These are phyloP conservation scores for Neuroterus valhalla DNA, from an alignment of 1,140 invertebrate species.

Conservation along the genomic window DNA sequence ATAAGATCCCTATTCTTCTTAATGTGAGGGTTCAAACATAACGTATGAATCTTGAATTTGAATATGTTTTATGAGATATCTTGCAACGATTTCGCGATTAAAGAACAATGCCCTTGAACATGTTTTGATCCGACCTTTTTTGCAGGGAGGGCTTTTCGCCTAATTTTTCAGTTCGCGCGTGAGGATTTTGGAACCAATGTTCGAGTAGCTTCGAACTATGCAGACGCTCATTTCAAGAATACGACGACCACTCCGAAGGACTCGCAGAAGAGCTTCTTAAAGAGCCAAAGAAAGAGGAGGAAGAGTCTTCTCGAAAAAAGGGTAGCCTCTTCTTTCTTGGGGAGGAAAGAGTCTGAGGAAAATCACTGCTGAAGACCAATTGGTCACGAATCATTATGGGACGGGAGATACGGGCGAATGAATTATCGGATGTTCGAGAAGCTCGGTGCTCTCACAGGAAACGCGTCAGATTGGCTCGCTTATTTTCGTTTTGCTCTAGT, in stretches of 20 bases:
- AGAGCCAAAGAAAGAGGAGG: background rate
- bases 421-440: slow-evolving; percentile 27
- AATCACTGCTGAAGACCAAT: background rate
- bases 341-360: background rate
- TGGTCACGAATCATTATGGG: background rate
- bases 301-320: background rate
- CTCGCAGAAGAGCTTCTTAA: slow-evolving; percentile 44
- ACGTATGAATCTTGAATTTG: too few relatives aligned
- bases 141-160: too few relatives aligned
- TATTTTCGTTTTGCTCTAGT: slow-evolving; percentile 9
- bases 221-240: slow-evolving; percentile 39
- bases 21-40: too few relatives aligned
- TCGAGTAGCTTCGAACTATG: slow-evolving; percentile 25
- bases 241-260: slow-evolving; percentile 40
- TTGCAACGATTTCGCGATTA: too few relatives aligned
- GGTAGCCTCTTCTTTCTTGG: background rate
- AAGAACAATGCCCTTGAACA: too few relatives aligned
- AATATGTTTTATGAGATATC: too few relatives aligned
- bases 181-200: background rate
- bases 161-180: too few relatives aligned
- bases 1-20: too few relatives aligned
- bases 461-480: background rate
- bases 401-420: background rate
- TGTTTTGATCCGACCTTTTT: too few relatives aligned
- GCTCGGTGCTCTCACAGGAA: slow-evolving; percentile 5